phyloP scores from a whole-genome alignment of 2,797 vertebrate genomes.

The Aldrovandia affinis region DNA sequence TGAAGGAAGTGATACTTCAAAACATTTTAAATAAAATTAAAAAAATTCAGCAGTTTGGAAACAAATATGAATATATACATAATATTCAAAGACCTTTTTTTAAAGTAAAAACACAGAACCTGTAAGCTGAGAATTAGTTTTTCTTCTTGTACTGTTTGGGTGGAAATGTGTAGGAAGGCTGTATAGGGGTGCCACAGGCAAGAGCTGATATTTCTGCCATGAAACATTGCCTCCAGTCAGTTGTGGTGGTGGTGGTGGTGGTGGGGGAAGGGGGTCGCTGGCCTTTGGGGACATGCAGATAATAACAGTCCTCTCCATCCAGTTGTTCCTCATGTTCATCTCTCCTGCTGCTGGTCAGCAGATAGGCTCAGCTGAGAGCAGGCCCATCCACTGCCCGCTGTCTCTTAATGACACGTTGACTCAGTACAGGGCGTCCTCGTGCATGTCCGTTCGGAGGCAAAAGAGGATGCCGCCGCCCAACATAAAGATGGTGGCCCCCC shows the following conservation, averaged over 20 bases:
- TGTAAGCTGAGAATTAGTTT: not conserved
- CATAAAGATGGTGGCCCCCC: slow-evolving; percentile 85
- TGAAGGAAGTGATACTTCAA: slow-evolving; percentile 20
- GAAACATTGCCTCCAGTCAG: not conserved
- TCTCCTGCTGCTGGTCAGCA: slow-evolving; percentile 7
- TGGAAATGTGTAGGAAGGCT: not conserved
- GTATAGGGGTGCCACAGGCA: not conserved
- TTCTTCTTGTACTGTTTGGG: not conserved
- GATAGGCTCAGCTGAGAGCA: slow-evolving; percentile 53
- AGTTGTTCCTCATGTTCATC: slow-evolving; percentile 42
- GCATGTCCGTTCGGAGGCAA: slow-evolving; percentile 79
- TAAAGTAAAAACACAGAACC: slow-evolving; percentile 4
- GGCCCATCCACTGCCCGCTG: slow-evolving; percentile 50
- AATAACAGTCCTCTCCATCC: slow-evolving; percentile 48
- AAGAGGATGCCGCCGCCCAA: slow-evolving; percentile 80
- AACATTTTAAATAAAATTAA: slow-evolving; percentile 2
- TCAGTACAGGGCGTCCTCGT: slow-evolving; percentile 79
- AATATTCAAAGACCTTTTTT: not conserved
- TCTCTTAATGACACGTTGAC: slow-evolving; percentile 59
- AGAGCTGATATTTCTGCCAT: not conserved
- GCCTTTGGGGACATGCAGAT: not conserved
- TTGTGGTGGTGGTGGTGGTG: not conserved
- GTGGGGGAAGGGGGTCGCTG: not conserved
- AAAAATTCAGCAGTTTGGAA: slow-evolving; percentile 27
- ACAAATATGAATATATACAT: slow-evolving; percentile 17